Conservation (phyloP, 2,113 vertebrate genomes). For the Pygoscelis antarcticus region DNA sequence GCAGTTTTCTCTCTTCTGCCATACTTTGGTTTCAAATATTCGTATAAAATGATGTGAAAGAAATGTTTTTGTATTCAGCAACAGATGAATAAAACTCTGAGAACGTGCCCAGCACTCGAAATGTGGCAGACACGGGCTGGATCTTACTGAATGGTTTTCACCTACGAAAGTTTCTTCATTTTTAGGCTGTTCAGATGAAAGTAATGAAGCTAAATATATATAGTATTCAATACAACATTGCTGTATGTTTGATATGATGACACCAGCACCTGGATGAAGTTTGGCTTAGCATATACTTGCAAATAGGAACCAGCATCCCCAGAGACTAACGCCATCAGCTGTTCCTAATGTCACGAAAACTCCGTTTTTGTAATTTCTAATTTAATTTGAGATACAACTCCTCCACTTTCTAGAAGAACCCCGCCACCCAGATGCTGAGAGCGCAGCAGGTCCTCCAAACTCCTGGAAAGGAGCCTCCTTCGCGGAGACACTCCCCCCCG, state of each 20-base stretch:
- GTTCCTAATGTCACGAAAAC: background rate
- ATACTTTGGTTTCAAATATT: background rate
- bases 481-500: background rate
- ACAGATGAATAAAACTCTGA: rapidly evolving
- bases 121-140: background rate
- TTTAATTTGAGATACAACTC: background rate
- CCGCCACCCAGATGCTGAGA: rapidly evolving
- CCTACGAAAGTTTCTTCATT: background rate
- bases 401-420: background rate
- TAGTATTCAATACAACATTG: rapidly evolving
- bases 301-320: background rate
- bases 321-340: background rate
- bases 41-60: background rate
- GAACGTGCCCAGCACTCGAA: background rate
- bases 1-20: background rate
- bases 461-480: background rate
- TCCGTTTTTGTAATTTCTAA: background rate
- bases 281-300: background rate
- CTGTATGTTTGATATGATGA: rapidly evolving
- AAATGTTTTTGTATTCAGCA: background rate
- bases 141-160: background rate
- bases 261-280: background rate
- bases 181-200: background rate
- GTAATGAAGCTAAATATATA: background rate
- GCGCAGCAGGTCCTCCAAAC: background rate